Percentiles rank a stretch among this genome's conserved stretches.
Evolutionary conservation across 1,140 invertebrate genomes (phyloP).

Genomic region (honey bee (Apis mellifera)): Amel_HAv3.1 CM009932.2:7971501-7972000

Average conservation of each 20-base stretch:
- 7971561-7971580: conserved; percentile 80
- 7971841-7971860: conserved; percentile 62
- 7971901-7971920: conserved; percentile 19
- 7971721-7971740: conserved; percentile 4
- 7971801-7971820: conserved; percentile 74
- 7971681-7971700: conserved; percentile 77
- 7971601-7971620: conserved; percentile 70
- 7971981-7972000: conserved; percentile 72
- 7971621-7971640: conserved; percentile 3
- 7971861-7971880: conserved; percentile 42
- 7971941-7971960: conserved; percentile 75
- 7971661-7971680: conserved; percentile 78
- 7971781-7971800: conserved; percentile 47
- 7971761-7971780: conserved; percentile 5
- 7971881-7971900: conserved; percentile 59
- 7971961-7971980: conserved; percentile 73
- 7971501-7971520: conserved; percentile 78
- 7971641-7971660: conserved; percentile 73
- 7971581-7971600: conserved; percentile 80
- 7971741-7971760: conserved; percentile 2
- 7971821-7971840: conserved; percentile 74
- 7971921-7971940: conserved; percentile 54
- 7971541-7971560: conserved; percentile 72
- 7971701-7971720: conserved; percentile 56
- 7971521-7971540: conserved; percentile 42